These are phyloP conservation scores for Dyspetes luteomarginatus DNA, from an alignment of 2,888 invertebrate species.

Conservation along the genomic window DNA sequence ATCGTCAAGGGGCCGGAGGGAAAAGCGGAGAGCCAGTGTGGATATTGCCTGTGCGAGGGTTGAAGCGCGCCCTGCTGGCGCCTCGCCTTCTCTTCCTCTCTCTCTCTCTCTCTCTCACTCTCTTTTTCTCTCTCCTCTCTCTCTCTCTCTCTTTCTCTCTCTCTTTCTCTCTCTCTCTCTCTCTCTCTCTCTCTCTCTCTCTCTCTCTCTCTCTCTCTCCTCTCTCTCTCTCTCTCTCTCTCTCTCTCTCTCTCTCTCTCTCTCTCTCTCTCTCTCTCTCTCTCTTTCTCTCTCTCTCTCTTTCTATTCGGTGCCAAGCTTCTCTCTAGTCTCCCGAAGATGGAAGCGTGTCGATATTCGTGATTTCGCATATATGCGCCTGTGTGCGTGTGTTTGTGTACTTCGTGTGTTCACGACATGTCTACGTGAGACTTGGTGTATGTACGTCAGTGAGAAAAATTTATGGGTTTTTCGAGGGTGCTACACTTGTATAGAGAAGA, in stretches of 20 bases:
- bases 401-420: constrained; percentile 22
- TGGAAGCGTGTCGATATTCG: constrained; percentile 65
- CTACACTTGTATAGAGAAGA: neutral
- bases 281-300: neutral
- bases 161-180: constrained; percentile 21
- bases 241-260: constrained; percentile 16
- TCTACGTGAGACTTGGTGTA: neutral
- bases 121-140: neutral
- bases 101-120: constrained; percentile 24
- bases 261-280: constrained; percentile 37
- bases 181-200: constrained; percentile 5
- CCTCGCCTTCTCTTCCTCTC: constrained; percentile 38
- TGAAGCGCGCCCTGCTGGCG: constrained; percentile 17
- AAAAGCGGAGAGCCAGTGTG: constrained; percentile 49
- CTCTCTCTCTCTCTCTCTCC: constrained; percentile 39
- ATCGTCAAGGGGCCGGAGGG: constrained; percentile 52
- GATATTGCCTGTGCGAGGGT: constrained; percentile 64
- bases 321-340: constrained; percentile 53
- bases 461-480: constrained; percentile 23
- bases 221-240: constrained; percentile 6
- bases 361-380: constrained; percentile 40
- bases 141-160: constrained; percentile 39
- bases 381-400: constrained; percentile 13
- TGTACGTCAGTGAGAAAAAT: constrained; percentile 19
- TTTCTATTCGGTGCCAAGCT: constrained; percentile 10